These are phyloP conservation scores for Anodontia alba DNA, from an alignment of 2,888 invertebrate genomes.

Conservation along the genomic window DNA sequence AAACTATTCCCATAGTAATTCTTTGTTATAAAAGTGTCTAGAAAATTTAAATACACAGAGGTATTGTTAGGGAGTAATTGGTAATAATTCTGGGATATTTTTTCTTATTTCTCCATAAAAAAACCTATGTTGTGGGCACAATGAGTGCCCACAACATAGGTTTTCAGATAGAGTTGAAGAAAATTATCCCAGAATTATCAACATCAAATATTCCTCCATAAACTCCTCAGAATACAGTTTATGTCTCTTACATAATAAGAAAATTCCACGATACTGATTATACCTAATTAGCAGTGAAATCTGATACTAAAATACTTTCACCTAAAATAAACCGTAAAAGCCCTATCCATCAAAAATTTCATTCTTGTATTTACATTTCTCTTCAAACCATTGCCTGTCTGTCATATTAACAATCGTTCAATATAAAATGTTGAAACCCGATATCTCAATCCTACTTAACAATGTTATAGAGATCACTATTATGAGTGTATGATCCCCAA, in stretches of 20 bases:
- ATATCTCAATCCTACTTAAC: conserved; percentile 7
- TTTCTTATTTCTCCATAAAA: too few species aligned
- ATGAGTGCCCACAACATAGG: too few species aligned
- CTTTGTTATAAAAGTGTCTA: too few species aligned
- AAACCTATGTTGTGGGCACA: too few species aligned
- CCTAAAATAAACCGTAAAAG: conserved; percentile 16
- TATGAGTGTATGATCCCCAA: conserved; percentile 8
- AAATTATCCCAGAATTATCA: too few species aligned
- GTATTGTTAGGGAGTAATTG: too few species aligned
- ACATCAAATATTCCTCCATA: too few species aligned
- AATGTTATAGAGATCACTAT: conserved; percentile 1
- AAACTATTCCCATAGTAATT: too few species aligned
- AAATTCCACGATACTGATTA: not conserved
- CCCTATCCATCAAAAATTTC: conserved; percentile 23
- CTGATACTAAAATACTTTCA: conserved; percentile 13
- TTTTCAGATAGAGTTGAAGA: too few species aligned
- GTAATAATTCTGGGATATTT: too few species aligned
- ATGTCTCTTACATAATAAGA: conserved; percentile 5
- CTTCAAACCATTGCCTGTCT: conserved; percentile 15
- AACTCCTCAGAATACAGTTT: not conserved
- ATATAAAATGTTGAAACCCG: conserved; percentile 12
- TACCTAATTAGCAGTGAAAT: conserved; percentile 13
- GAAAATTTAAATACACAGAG: too few species aligned
- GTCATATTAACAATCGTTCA: conserved; percentile 21
- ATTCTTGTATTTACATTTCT: conserved; percentile 25